Base-by-base conservation (phyloP, 2,888 invertebrate species). In the Thecophora atra region DNA sequence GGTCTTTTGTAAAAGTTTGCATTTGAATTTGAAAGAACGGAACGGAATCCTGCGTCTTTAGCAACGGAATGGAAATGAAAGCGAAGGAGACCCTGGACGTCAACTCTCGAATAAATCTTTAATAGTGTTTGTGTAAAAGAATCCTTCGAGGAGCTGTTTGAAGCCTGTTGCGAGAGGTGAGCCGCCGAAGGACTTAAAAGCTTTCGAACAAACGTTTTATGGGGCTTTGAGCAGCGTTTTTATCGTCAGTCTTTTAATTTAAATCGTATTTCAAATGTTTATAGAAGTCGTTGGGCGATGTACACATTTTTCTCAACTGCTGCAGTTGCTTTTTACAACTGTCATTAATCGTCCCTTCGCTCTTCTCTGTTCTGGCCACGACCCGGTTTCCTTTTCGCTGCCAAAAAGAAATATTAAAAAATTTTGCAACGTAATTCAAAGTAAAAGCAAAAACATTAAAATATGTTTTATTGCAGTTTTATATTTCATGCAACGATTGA, bases 231-330 rank as follows among this genome's bases (percentile, higher is more conserved):
- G 54, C n/a, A 26, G 19, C 73, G 72, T 77, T 83, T 82, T 82
- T 83, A 82, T 81, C 79, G 79, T 79, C 79, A 79, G 77, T 79
- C 80, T 79, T 82, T 82, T 83, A 83, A 83, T 82, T 82, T 83
- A 82, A 83, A 82, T 82, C 79, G 79, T 76, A 79, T 77, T 78
- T 76, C 73, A 76, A 77, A 69, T 44, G 28, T 44, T 68, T 54
- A 47, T n/a, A 3, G n/a, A n/a, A n/a, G 6, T 30, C 30, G 8
- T 28, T 37, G 54, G 1, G 21, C 21, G 21, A 3, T 26, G 8
- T 51, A 56, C 58, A 30, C 47, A 26, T 24, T 64, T 76, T 72
- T 56, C 70, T 69, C 30, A n/a, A 19, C 42, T 37, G 37, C 17
- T 63, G n/a, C n/a, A n/a, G n/a, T n/a, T n/a, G 64, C 72, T 76